Percentiles rank a stretch among this genome's conserved stretches.
Conservation (phyloP, 2,888 invertebrate genomes). For the Spodoptera exigua region DNA sequence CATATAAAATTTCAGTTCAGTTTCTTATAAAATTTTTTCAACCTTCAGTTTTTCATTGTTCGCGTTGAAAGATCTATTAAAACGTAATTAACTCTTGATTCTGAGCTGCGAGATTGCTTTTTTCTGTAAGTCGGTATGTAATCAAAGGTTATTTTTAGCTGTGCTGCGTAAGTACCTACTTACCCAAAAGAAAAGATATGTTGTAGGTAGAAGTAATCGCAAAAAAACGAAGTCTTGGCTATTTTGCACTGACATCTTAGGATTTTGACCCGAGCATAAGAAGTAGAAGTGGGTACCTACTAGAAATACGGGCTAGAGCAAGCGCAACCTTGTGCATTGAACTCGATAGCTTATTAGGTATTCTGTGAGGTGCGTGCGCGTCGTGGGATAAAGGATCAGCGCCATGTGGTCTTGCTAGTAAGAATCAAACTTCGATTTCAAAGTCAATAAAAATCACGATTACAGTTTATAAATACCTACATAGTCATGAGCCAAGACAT, state of each 20-base stretch:
- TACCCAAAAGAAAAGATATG: too few species aligned
- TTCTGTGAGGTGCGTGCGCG: constrained; percentile 58
- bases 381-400: constrained; percentile 70
- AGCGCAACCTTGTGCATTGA: constrained; percentile 64
- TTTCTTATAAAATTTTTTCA: constrained; percentile 19
- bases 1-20: neutral
- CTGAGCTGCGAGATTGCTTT: constrained; percentile 23
- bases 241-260: constrained; percentile 13
- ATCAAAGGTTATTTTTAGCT: constrained; percentile 41
- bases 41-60: constrained; percentile 23
- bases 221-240: constrained; percentile 26
- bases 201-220: constrained; percentile 25
- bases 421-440: constrained; percentile 36
- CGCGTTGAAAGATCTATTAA: constrained; percentile 15
- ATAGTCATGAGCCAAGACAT: too few species aligned
- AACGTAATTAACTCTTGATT: constrained; percentile 27
- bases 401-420: constrained; percentile 48
- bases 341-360: constrained; percentile 66
- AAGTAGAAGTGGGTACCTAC: constrained; percentile 17
- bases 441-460: constrained; percentile 18
- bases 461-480: constrained; percentile 1
- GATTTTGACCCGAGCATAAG: constrained; percentile 21
- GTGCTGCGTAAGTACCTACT: too few species aligned
- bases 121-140: constrained; percentile 10
- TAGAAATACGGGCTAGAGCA: constrained; percentile 45